Evolutionary conservation across 2,113 vertebrate species (phyloP).

Genomic region (Pantherophis guttatus): DNA sequence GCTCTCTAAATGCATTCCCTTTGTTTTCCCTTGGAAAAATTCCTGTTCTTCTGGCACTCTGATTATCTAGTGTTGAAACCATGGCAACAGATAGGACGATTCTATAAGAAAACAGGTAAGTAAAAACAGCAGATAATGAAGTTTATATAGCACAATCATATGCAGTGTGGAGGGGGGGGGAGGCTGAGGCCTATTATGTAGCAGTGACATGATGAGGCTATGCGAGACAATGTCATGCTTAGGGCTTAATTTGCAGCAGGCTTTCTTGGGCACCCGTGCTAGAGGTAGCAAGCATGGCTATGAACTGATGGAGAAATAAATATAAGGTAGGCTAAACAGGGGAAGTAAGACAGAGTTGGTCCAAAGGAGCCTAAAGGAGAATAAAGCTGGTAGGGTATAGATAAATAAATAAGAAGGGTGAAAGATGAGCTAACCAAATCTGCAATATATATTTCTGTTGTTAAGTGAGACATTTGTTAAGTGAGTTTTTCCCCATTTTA

Average conservation of each 20-base stretch:
- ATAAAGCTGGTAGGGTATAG: no score
- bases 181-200: not conserved
- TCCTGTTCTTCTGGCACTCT: conserved; percentile 21
- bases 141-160: not conserved
- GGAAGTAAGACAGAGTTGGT: not conserved
- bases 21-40: conserved; percentile 4
- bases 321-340: not conserved
- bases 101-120: not conserved
- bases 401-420: not conserved
- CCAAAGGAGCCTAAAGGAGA: not conserved
- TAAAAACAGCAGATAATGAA: not conserved
- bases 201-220: not conserved
- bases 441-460: not conserved
- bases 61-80: conserved; percentile 14
- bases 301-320: not conserved
- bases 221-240: not conserved
- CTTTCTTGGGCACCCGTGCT: not conserved
- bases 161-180: not conserved
- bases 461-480: not conserved
- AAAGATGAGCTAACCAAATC: not conserved
- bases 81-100: conserved; percentile 3
- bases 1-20: conserved; percentile 4
- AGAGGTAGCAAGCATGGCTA: not conserved
- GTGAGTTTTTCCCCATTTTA: not conserved
- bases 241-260: not conserved